A percentile compares a stretch with the other conserved stretches of the same genome.
Conservation (phyloP, 2,797 vertebrate genomes). For the Mormyrus proboscirostris region DNA sequence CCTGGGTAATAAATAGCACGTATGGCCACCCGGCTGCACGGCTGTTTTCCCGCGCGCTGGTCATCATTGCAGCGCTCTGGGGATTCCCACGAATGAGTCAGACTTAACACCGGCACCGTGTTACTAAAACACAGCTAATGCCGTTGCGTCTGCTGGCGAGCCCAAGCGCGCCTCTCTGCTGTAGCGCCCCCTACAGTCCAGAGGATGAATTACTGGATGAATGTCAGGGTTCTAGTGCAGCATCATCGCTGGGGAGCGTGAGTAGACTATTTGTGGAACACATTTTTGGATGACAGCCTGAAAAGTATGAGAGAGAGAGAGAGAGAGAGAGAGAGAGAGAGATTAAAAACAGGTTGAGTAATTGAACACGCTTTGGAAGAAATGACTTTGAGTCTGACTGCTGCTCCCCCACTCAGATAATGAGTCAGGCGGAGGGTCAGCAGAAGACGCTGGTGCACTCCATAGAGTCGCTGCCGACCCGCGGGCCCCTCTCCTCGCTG, state of each 20-base stretch:
- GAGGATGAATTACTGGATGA: background rate
- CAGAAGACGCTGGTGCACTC: conserved; percentile 78
- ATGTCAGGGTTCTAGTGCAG: background rate
- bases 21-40: background rate
- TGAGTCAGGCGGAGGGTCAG: conserved; percentile 75
- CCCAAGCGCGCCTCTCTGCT: background rate
- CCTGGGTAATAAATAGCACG: background rate
- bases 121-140: background rate
- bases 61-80: background rate
- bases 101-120: background rate
- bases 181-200: background rate
- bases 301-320: background rate
- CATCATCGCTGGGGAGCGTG: no score
- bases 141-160: background rate
- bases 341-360: background rate
- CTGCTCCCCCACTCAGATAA: conserved; percentile 54
- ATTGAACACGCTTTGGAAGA: background rate
- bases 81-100: background rate
- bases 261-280: background rate
- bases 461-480: conserved; percentile 74
- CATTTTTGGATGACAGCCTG: background rate
- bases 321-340: background rate
- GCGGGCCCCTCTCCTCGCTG: conserved; percentile 75
- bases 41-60: background rate
- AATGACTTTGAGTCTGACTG: background rate